phyloP scores from a whole-genome alignment of 2,797 vertebrate species.

The Chelmon rostratus region DNA sequence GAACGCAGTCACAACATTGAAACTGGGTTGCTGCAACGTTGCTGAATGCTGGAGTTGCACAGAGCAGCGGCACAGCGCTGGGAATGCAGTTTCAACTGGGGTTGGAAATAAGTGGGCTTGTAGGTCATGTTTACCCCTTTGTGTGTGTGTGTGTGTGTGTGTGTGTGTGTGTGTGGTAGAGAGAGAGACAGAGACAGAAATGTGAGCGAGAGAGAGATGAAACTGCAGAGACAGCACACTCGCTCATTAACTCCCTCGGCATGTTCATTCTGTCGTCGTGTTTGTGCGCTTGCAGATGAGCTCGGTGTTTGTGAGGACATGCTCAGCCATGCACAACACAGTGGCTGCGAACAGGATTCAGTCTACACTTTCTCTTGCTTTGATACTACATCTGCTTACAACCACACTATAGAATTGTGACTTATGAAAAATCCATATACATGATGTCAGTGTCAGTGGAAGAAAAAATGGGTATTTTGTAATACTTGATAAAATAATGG shows the following conservation, averaged over 20 bases:
- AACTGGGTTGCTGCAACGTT: conserved; percentile 65
- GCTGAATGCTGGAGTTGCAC: conserved; percentile 44
- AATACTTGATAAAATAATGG: not conserved
- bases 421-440: not conserved
- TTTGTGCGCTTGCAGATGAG: conserved; percentile 58
- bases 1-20: conserved; percentile 64
- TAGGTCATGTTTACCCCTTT: conserved; percentile 79
- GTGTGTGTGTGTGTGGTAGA: conserved; percentile 7
- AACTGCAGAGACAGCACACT: conserved; percentile 65
- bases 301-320: conserved; percentile 44
- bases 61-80: conserved; percentile 44
- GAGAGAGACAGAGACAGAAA: conserved; percentile 27
- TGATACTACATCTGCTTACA: conserved; percentile 36
- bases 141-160: conserved; percentile 40
- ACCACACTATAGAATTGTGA: not conserved
- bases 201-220: conserved; percentile 36
- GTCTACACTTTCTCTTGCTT: conserved; percentile 27
- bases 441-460: not conserved
- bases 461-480: not conserved
- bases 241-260: conserved; percentile 60
- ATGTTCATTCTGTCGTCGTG: conserved; percentile 52
- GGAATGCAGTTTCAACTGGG: conserved; percentile 62
- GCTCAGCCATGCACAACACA: conserved; percentile 42
- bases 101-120: conserved; percentile 80
- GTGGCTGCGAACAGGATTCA: conserved; percentile 29